A percentile compares a stretch with the other conserved stretches of the same genome.
Conservation (phyloP, 1,140 invertebrate genomes). For the Portunus trituberculatus region DNA sequence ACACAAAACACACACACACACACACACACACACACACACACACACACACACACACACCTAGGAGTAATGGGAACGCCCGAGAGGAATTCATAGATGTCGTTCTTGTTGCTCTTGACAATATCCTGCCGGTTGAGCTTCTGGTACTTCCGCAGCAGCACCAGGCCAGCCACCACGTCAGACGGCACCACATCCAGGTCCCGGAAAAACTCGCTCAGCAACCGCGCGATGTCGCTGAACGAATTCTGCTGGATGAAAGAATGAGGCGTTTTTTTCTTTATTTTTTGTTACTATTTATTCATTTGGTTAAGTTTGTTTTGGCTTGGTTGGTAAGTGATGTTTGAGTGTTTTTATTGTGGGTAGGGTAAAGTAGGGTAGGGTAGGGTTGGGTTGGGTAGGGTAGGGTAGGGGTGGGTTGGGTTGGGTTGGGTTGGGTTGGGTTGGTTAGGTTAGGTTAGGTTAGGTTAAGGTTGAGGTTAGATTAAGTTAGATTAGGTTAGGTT, state of each 20-base stretch:
- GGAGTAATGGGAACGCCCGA: slow-evolving; percentile 89
- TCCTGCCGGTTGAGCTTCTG: slow-evolving; percentile 90
- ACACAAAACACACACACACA: too few relatives aligned
- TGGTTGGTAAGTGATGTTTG: neutral
- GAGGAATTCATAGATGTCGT: slow-evolving; percentile 94
- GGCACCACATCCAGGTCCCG: slow-evolving; percentile 95
- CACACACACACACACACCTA: slow-evolving; percentile 10
- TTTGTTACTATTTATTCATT: neutral
- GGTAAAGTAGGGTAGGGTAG: too few relatives aligned
- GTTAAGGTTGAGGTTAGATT: too few relatives aligned
- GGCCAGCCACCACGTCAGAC: slow-evolving; percentile 92
- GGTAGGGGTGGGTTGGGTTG: too few relatives aligned
- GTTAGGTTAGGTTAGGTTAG: too few relatives aligned
- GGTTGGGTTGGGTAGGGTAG: too few relatives aligned
- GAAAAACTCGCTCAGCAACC: slow-evolving; percentile 93
- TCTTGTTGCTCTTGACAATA: slow-evolving; percentile 89
- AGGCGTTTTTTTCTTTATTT: neutral
- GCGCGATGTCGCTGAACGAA: slow-evolving; percentile 92
- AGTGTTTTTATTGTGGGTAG: too few relatives aligned
- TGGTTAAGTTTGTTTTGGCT: neutral
- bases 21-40: too few relatives aligned
- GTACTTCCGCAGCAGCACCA: slow-evolving; percentile 90
- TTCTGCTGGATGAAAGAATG: slow-evolving; percentile 82
- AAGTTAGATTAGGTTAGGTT: too few relatives aligned
- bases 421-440: too few relatives aligned